Base-by-base conservation (phyloP, 2,888 invertebrate genomes). In the Xanthostigma xanthostigma region DNA sequence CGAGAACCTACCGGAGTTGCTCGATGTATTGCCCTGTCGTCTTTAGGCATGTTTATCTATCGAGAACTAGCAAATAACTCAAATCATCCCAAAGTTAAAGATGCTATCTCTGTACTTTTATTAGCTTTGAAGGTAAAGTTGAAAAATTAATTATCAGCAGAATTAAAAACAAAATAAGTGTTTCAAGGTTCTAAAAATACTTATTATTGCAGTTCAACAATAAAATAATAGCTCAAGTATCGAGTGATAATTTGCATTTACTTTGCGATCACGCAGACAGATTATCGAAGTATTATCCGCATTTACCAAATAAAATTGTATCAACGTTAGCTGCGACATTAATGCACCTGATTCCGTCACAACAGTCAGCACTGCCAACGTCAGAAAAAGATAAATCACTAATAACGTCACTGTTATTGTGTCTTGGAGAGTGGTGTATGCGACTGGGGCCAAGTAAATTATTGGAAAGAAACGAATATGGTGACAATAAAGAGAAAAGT, bases 361-460 rank as follows among this genome's bases (percentile, higher is more conserved):
- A 42, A 36, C 48, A 48, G 11, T 48, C 48, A 27, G 42, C 48
- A 42, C 38, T 48, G 37, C 48, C 48, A 12, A 71, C 67, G 11
- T 74, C 75, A 27, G 71, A 74, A 33, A 76, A 76, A 40, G 83
- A 83, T 56, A 81, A 81, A 58, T 77, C 87, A 50, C 67, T 91
- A 48, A 76, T 86, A 11, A 81, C 86, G 35, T 85, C 91, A 0
- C 72, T 94, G 56, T 75, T 95, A 59, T 78, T 94, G 49, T 90
- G 92, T 62, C 72, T 96, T 51, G 91, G 92, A 0, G 94, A 95
- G 68, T 94, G 93, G 82, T 92, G 92, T 48, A 91, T 95, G 78
- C 76, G 83, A 44, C 77, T 94, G 56, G 85, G 84, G 0, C 78
- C 79, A 0, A 60, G 66, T n/a, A 68, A 77, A 45, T 70, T 86